Evolutionary conservation across 2,113 vertebrate species (phyloP).

Genomic region (Sebastes schlegelii): DNA sequence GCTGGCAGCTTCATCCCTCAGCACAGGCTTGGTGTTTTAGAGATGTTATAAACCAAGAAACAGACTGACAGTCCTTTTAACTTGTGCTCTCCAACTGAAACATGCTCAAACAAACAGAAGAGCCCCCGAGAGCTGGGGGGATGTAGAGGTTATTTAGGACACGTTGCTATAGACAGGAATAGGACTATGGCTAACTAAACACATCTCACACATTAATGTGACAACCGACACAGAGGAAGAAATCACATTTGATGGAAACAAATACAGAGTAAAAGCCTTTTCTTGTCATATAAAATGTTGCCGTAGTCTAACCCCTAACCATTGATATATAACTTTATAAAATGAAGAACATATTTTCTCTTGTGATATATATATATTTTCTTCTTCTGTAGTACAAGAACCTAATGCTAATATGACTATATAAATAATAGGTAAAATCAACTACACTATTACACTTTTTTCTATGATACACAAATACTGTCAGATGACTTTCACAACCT

Average conservation of each 20-base stretch:
- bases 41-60: slow-evolving; percentile 7
- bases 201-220: slow-evolving; percentile 11
- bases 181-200: slow-evolving; percentile 15
- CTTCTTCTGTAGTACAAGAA: slow-evolving; percentile 16
- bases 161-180: slow-evolving; percentile 22
- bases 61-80: slow-evolving; percentile 50
- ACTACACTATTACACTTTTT: slow-evolving; percentile 25
- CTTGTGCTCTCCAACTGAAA: slow-evolving; percentile 34
- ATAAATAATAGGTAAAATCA: slow-evolving; percentile 34
- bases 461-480: slow-evolving; percentile 38
- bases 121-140: background rate
- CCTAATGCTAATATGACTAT: slow-evolving; percentile 30
- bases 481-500: slow-evolving; percentile 13
- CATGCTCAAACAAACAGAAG: slow-evolving; percentile 12
- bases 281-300: slow-evolving; percentile 55
- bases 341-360: slow-evolving; percentile 18
- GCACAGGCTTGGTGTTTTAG: background rate
- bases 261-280: slow-evolving; percentile 31
- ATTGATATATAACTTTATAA: slow-evolving; percentile 15
- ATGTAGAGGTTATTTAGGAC: slow-evolving; percentile 21
- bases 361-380: slow-evolving; percentile 22
- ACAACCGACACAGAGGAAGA: slow-evolving; percentile 33
- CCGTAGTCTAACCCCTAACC: slow-evolving; percentile 4
- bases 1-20: background rate
- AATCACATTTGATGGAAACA: slow-evolving; percentile 6